phyloP scores from a whole-genome alignment of 1,140 invertebrate genomes.

The Helicoverpa zea region DNA sequence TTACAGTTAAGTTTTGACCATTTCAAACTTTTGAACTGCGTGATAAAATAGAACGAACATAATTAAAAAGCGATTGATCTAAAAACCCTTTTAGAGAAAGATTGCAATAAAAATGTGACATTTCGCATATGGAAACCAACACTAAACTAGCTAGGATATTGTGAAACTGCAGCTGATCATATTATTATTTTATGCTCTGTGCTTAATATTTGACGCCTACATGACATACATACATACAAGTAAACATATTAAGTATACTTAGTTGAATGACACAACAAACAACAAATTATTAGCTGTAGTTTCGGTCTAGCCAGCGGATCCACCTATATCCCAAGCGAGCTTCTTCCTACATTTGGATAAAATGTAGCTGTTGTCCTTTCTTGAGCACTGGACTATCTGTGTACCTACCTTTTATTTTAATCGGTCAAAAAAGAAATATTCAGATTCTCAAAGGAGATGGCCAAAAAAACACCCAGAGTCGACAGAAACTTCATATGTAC shows the following conservation, averaged over 20 bases:
- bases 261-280: not conserved
- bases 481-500: no score
- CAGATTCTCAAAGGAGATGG: no score
- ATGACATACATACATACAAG: not conserved
- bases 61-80: not conserved
- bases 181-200: not conserved
- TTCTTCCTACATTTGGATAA: no score
- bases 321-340: no score
- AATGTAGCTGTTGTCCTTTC: no score
- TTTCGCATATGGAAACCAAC: not conserved
- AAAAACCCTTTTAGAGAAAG: not conserved
- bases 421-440: no score
- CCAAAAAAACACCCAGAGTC: no score
- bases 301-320: no score
- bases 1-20: no score
- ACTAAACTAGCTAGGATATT: not conserved
- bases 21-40: not conserved
- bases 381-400: no score
- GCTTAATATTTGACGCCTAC: not conserved
- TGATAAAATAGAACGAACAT: not conserved
- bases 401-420: no score
- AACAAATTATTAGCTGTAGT: no score
- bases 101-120: slow-evolving; percentile 28
- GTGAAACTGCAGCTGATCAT: not conserved
- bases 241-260: not conserved